phyloP scores from a whole-genome alignment of 1,140 invertebrate genomes.

The Riptortus pedestris region DNA sequence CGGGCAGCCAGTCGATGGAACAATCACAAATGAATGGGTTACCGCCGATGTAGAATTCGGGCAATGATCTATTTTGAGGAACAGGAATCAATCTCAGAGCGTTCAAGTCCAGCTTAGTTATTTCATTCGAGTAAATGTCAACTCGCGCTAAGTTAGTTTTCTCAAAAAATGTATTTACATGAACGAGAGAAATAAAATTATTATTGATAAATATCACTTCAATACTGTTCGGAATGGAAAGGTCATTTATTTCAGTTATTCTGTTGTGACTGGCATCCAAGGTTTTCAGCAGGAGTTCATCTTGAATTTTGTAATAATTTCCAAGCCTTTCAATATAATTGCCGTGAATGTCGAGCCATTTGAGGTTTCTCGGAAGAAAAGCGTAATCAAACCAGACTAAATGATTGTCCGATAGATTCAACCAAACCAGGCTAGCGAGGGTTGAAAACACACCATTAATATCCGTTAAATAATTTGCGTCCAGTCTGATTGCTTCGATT shows the following conservation, averaged over 20 bases:
- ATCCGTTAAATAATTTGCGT: constrained; percentile 74
- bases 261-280: constrained; percentile 79
- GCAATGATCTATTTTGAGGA: constrained; percentile 53
- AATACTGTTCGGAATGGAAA: constrained; percentile 78
- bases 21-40: constrained; percentile 87
- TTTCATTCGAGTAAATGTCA: constrained; percentile 78
- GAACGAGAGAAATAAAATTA: constrained; percentile 68
- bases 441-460: constrained; percentile 77
- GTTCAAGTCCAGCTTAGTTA: constrained; percentile 68
- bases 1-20: constrained; percentile 82
- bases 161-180: constrained; percentile 72
- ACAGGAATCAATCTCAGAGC: constrained; percentile 63
- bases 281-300: constrained; percentile 61
- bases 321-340: constrained; percentile 75
- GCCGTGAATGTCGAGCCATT: constrained; percentile 81
- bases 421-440: constrained; percentile 64
- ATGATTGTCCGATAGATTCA: constrained; percentile 85
- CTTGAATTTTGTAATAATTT: constrained; percentile 74
- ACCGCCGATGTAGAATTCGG: constrained; percentile 77
- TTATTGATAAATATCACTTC: constrained; percentile 82
- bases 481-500: constrained; percentile 71
- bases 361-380: constrained; percentile 72
- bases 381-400: constrained; percentile 84
- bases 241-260: constrained; percentile 62
- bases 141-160: constrained; percentile 74